These are phyloP conservation scores for Ptychodera flava DNA, from an alignment of 35 echinoderm and acorn worm species.

Conservation along the genomic window DNA sequence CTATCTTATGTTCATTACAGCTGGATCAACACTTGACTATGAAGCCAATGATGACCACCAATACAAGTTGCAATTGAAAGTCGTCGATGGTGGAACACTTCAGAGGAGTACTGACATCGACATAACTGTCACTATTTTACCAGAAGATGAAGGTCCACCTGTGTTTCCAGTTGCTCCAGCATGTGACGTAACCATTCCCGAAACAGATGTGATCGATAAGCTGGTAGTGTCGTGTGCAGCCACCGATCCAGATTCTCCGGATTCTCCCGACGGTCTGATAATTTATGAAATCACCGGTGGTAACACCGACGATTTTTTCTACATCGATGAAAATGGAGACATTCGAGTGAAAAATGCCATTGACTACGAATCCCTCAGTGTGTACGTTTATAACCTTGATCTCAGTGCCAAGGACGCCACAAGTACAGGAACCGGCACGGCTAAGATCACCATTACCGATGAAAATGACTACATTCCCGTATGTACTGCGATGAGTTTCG, in stretches of 20 bases:
- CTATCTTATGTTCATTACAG: not conserved
- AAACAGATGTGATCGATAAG: not conserved
- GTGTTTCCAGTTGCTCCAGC: not conserved
- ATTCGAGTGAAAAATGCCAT: not conserved
- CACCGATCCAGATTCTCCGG: not conserved
- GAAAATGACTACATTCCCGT: not conserved
- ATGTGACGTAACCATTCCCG: not conserved
- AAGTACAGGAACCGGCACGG: not conserved
- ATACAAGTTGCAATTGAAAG: not conserved
- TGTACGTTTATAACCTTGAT: not conserved
- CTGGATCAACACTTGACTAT: not conserved
- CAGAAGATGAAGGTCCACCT: not conserved
- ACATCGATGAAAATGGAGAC: not conserved
- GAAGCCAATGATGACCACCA: not conserved
- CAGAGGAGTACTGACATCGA: not conserved
- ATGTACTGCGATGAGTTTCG: not conserved
- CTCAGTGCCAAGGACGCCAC: not conserved
- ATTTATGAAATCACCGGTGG: not conserved
- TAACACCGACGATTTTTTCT: not conserved
- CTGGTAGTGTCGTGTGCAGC: not conserved
- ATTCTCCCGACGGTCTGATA: not conserved
- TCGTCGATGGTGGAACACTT: not conserved
- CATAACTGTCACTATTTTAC: not conserved
- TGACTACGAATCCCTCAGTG: not conserved
- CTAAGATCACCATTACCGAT: not conserved